A percentile compares a stretch with the other conserved stretches of the same genome.
phyloP scores from a whole-genome alignment of 2,797 vertebrate genomes.

The Buphagus erythrorhynchus region DNA sequence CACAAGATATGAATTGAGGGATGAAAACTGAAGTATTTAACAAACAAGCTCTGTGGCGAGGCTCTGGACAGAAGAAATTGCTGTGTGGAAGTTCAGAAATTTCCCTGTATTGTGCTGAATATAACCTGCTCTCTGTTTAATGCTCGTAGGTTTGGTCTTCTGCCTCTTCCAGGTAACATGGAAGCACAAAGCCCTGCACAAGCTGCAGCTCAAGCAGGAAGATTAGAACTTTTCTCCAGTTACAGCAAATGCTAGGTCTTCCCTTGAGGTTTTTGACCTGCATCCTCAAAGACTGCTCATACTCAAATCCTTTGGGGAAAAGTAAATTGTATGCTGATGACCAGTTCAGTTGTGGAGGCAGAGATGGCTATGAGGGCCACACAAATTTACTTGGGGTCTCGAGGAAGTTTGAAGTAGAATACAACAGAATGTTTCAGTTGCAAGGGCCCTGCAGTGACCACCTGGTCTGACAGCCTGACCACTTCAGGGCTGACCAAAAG shows the following conservation, averaged over 20 bases:
- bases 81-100: neutral
- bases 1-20: neutral
- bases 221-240: neutral
- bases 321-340: neutral
- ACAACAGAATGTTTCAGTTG: neutral
- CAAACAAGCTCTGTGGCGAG: neutral
- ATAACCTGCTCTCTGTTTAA: neutral
- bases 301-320: neutral
- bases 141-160: neutral
- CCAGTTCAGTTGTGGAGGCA: neutral
- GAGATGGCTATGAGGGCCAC: neutral
- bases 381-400: neutral
- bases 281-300: neutral
- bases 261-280: neutral
- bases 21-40: constrained; percentile 6
- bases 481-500: neutral
- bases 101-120: neutral
- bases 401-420: neutral
- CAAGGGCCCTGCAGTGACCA: neutral
- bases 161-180: neutral
- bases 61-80: neutral
- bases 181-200: neutral
- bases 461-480: neutral
- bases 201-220: neutral
- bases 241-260: neutral